phyloP scores from a whole-genome alignment of 2,113 vertebrate genomes.

The Cephalopholis sonnerati region DNA sequence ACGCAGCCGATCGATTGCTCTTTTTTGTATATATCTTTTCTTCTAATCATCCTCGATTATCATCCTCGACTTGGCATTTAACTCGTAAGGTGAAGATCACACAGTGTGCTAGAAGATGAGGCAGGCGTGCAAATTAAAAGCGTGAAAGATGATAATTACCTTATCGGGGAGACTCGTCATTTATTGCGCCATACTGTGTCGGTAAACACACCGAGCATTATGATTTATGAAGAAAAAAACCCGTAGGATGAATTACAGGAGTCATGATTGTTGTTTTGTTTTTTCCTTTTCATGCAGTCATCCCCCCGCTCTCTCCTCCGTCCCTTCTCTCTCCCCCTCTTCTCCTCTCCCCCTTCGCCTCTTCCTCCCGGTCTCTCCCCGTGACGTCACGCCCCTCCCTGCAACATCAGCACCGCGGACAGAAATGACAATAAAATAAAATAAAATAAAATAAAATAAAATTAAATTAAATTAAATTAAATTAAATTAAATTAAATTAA shows the following conservation, averaged over 20 bases:
- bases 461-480: too few species aligned
- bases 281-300: conserved; percentile 80
- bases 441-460: too few species aligned
- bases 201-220: conserved; percentile 52
- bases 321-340: conserved; percentile 71
- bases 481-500: too few species aligned
- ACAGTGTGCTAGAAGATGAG: conserved; percentile 53
- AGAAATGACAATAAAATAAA: too few species aligned
- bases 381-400: conserved; percentile 84
- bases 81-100: conserved; percentile 50
- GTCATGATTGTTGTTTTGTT: conserved; percentile 59
- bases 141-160: conserved; percentile 81
- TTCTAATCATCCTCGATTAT: background rate
- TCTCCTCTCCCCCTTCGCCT: conserved; percentile 47
- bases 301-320: conserved; percentile 72
- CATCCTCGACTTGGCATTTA: conserved; percentile 38
- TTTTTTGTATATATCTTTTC: background rate
- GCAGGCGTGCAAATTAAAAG: conserved; percentile 76
- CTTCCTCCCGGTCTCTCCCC: conserved; percentile 64
- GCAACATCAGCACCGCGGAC: conserved; percentile 81
- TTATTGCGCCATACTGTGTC: conserved; percentile 72
- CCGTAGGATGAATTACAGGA: conserved; percentile 57
- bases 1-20: background rate
- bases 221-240: conserved; percentile 42
- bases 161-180: conserved; percentile 79